Base-by-base conservation (phyloP, 2,888 invertebrate species). In the Schrankia costaestrigalis region DNA sequence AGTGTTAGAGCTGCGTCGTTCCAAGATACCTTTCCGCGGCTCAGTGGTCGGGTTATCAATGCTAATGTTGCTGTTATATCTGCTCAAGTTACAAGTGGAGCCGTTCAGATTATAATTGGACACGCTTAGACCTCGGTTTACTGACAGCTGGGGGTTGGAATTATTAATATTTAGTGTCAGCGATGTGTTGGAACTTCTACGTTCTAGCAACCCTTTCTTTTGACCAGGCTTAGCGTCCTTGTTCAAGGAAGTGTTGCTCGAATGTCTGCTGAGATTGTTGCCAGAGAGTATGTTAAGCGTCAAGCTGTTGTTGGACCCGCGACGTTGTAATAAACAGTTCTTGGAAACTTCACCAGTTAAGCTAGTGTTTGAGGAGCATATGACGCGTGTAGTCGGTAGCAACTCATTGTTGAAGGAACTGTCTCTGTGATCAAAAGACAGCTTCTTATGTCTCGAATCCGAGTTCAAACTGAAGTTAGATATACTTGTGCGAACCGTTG, bases 181-280 rank as follows among this genome's bases (percentile, higher is more conserved):
- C 35, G 96, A 96, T 0, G 97, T 96, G 68, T 96, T 97, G 1
- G 97, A 97, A 30, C 97, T 97, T 32, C 97, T 89, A 13, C 97
- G 90, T 68, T 96, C 95, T 3, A 96, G 78, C 1, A 96, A 78
- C 5, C 95, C 94, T 57, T 94, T 94, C 23, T 90, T 90, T 25
- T 81, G 89, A 0, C 72, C 71, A 0, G 67, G 52, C 56, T 80
- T 86, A 0, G 68, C 66, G 4, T 85, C 86, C 59, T 83, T 84
- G 37, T 85, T 89, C 2, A 90, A 70, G 0, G 91, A 90, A 39
- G 84, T 90, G 35, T 91, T 89, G 43, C 90, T 91, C 1, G 89
- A 88, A 52, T 90, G 90, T 5, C 90, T 67, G 51, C 90, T 90
- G 1, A 91, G 63, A 26, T 68, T 77, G 32, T 78, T 82, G 1